Evolutionary conservation across 2,113 vertebrate genomes (phyloP).

Genomic region (Pipa parva): DNA sequence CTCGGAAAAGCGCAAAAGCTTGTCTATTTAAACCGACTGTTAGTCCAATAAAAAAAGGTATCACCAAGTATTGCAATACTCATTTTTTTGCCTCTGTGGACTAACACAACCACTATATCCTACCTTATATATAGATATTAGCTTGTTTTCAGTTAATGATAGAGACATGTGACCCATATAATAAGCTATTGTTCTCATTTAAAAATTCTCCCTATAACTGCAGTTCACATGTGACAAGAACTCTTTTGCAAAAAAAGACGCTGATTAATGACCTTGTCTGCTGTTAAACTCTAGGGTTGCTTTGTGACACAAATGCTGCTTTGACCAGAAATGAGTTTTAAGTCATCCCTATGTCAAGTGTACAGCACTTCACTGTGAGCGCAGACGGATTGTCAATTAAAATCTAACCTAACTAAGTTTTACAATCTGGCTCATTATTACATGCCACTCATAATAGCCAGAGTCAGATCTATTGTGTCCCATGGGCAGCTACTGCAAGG

Average conservation of each 20-base stretch:
- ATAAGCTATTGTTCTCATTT: too few relatives aligned
- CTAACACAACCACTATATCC: too few relatives aligned
- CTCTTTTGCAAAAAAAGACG: neutral
- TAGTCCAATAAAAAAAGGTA: too few relatives aligned
- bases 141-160: too few relatives aligned
- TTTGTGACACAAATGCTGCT: neutral
- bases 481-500: neutral
- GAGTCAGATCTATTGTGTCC: slow-evolving; percentile 10
- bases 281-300: neutral
- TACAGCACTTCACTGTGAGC: slow-evolving; percentile 14
- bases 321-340: slow-evolving; percentile 24
- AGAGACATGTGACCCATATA: too few relatives aligned
- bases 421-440: slow-evolving; percentile 28
- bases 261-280: slow-evolving; percentile 14
- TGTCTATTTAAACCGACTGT: too few relatives aligned
- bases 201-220: too few relatives aligned
- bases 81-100: too few relatives aligned
- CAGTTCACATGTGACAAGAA: too few relatives aligned
- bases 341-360: slow-evolving; percentile 17
- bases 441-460: slow-evolving; percentile 30
- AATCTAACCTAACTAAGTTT: slow-evolving; percentile 33
- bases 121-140: too few relatives aligned
- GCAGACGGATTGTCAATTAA: slow-evolving; percentile 31
- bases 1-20: too few relatives aligned
- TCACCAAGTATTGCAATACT: too few relatives aligned